Evolutionary conservation across 2,888 invertebrate species (phyloP).

Genomic region (Sminthurides aquaticus): DNA sequence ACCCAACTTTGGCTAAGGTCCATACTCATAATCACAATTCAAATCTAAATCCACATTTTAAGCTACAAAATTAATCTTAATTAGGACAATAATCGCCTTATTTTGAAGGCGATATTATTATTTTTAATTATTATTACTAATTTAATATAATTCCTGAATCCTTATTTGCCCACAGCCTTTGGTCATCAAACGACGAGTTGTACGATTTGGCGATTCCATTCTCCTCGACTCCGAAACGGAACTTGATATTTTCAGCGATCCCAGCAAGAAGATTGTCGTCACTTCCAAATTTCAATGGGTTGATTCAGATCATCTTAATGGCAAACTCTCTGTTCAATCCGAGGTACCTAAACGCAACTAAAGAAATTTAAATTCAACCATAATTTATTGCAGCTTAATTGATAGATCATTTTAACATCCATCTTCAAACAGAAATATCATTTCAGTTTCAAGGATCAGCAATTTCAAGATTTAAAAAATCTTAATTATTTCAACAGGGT

Average conservation of each 20-base stretch:
- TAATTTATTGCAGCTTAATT: background rate
- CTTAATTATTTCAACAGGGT: conserved; percentile 12
- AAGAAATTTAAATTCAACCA: too few relatives aligned
- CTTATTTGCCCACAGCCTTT: too few relatives aligned
- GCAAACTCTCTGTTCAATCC: conserved; percentile 8
- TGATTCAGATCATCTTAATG: conserved; percentile 2
- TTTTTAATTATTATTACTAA: too few relatives aligned
- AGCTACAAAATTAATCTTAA: too few relatives aligned
- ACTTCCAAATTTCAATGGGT: background rate
- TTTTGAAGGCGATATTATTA: too few relatives aligned
- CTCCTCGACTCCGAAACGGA: conserved; percentile 16
- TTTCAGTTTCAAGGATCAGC: too few relatives aligned
- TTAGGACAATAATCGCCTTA: too few relatives aligned
- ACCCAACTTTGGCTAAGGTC: conserved; percentile 16
- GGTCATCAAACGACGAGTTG: conserved; percentile 5
- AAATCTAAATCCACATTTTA: too few relatives aligned
- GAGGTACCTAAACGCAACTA: conserved; percentile 3
- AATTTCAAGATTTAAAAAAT: background rate
- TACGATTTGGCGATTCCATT: conserved; percentile 11
- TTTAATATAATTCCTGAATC: too few relatives aligned
- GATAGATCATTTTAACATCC: background rate
- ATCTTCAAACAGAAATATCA: too few relatives aligned
- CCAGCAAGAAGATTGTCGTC: conserved; percentile 16
- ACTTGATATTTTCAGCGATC: conserved; percentile 12
- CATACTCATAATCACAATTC: too few relatives aligned